Evolutionary conservation across 2,113 vertebrate genomes (phyloP), one percentile per base, ranked within the genome.

Genomic region (Paralichthys olivaceus): DNA sequence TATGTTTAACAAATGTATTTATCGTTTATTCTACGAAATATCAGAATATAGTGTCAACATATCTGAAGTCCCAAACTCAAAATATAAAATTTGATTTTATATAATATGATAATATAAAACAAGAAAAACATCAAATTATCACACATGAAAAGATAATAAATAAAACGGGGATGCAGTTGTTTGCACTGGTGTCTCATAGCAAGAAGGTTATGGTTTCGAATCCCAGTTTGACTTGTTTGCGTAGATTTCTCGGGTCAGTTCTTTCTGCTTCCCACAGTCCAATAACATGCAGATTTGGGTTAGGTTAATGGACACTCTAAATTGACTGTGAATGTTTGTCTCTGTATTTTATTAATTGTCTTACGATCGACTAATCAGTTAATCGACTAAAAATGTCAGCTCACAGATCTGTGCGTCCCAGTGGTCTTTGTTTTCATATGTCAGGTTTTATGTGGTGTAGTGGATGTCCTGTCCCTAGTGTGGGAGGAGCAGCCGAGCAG

Each of bases 401-500:
- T 43, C 15, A 49, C 19, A 1, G 20, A n/a, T n/a, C 49, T n/a
- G 15, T 28, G 56, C 20, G n/a, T 45, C 32, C 23, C 22, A 12
- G 29, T 32, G 60, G 28, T 57, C 59, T 43, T 63, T 25, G 43
- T 61, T 34, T 61, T 32, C 45, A 34, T 14, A 32, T 15, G 40
- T 43, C 32, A 34, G 32, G 32, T 34, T 9, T 34, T 12, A 15
- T 43, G 13, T 3, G 40, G 4, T 26, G 53, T 34, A 34, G 43
- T 61, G 19, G 11, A 40, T 3, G 58, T 79, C 45, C 29, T 40
- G 61, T 59, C 68, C 29, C 45, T 9, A 11, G 47, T 40, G 61
- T 76, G 49, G 75, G 79, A 59, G 15, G n/a, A 72, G 37, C 62
- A 49, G 45, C 64, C 55, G 40, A 61, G 57, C 29, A 37, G 45